phyloP scores from a whole-genome alignment of 2,797 vertebrate species.

The Macrochelys suwanniensis region DNA sequence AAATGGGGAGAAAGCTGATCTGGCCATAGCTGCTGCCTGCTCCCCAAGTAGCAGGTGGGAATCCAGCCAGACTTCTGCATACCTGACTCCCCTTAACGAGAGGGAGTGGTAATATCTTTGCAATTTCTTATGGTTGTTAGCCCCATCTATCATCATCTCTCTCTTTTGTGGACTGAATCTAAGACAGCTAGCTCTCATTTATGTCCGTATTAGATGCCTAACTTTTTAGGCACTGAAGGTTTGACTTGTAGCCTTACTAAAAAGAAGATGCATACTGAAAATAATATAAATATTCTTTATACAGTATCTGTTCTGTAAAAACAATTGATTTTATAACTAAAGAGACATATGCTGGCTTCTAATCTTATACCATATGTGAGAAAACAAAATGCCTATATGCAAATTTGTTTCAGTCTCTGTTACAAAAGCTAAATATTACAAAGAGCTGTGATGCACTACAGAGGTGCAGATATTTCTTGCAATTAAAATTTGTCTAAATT shows the following conservation, averaged over 20 bases:
- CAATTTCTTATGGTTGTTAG: neutral
- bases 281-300: neutral
- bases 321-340: constrained; percentile 69
- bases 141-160: neutral
- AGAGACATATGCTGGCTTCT: constrained; percentile 73
- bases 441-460: constrained; percentile 4
- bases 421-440: constrained; percentile 42
- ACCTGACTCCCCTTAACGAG: neutral
- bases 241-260: neutral
- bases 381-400: constrained; percentile 54
- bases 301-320: constrained; percentile 73
- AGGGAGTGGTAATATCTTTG: neutral
- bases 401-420: constrained; percentile 52
- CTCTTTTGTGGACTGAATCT: neutral
- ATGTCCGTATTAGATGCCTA: neutral
- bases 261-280: neutral
- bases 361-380: constrained; percentile 50
- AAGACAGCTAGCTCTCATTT: neutral
- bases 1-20: neutral
- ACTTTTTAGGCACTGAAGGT: neutral
- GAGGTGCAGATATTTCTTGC: neutral
- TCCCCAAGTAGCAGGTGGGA: neutral
- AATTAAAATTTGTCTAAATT: neutral
- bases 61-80: neutral
- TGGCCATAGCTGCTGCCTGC: neutral